Evolutionary conservation across 2,113 vertebrate species (phyloP).

Genomic region (Rhynchopsitta pachyrhyncha): DNA sequence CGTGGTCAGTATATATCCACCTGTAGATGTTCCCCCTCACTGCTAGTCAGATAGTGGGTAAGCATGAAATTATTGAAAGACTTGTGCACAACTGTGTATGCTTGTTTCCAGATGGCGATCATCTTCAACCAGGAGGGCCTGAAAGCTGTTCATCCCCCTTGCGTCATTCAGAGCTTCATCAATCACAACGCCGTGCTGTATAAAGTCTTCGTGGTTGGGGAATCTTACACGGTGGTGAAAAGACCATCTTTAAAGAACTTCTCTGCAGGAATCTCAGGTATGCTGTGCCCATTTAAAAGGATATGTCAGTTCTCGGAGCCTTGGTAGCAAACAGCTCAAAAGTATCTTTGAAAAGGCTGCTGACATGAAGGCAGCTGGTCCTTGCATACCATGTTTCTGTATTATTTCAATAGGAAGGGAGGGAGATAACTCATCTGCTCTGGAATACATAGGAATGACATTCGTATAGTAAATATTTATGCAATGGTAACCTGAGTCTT

Average conservation of each 20-base stretch:
- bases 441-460: background rate
- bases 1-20: background rate
- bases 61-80: background rate
- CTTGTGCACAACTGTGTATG: background rate
- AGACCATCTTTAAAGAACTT: constrained; percentile 98
- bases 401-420: constrained; percentile 5
- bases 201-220: constrained; percentile 97
- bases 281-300: background rate
- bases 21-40: background rate
- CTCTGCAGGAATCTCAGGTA: constrained; percentile 91
- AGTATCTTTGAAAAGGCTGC: background rate
- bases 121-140: constrained; percentile 96
- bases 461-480: background rate
- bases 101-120: constrained; percentile 89
- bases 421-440: background rate
- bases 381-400: background rate
- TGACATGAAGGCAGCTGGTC: constrained; percentile 9
- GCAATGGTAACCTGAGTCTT: constrained; percentile 3
- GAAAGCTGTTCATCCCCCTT: constrained; percentile 89
- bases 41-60: background rate
- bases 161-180: constrained; percentile 98
- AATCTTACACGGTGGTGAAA: constrained; percentile 94
- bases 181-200: constrained; percentile 97
- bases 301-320: background rate
- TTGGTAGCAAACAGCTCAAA: background rate